Conservation (phyloP, 2,797 vertebrate genomes). For the Urosaurus nigricauda region DNA sequence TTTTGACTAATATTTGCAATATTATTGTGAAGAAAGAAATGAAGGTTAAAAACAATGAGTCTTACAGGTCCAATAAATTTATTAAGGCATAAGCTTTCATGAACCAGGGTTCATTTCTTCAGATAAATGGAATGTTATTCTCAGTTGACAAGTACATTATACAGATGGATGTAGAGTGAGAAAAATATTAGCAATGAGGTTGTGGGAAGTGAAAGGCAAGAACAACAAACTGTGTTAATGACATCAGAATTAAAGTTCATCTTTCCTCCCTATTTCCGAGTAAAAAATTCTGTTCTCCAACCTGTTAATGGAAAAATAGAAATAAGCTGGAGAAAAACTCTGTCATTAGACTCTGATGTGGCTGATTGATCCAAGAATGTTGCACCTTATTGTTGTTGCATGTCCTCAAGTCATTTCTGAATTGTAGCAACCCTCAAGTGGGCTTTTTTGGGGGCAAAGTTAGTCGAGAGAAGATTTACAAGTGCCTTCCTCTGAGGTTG, state of each 20-base stretch:
- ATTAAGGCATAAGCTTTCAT: neutral
- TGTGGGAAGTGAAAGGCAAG: neutral
- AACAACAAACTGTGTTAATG: neutral
- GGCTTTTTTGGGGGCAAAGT: no score
- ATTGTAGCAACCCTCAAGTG: no score
- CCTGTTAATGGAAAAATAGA: neutral
- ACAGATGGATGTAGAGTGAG: neutral
- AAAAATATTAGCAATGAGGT: neutral
- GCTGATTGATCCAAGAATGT: slow-evolving; percentile 3
- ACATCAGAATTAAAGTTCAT: neutral
- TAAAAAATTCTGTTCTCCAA: neutral
- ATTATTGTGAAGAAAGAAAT: neutral
- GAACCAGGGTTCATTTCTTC: neutral
- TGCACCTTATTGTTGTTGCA: no score
- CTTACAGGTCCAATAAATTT: neutral
- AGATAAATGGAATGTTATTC: slow-evolving; percentile 2
- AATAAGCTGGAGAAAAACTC: neutral
- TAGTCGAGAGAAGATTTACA: no score
- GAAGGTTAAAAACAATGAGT: slow-evolving; percentile 15
- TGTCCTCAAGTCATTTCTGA: no score
- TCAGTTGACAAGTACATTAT: slow-evolving; percentile 4
- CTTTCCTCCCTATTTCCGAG: neutral
- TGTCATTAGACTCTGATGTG: neutral
- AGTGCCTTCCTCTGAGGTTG: no score
- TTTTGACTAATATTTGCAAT: neutral